Evolutionary conservation across 2,113 vertebrate genomes (phyloP).

Genomic region (Stegastes partitus): DNA sequence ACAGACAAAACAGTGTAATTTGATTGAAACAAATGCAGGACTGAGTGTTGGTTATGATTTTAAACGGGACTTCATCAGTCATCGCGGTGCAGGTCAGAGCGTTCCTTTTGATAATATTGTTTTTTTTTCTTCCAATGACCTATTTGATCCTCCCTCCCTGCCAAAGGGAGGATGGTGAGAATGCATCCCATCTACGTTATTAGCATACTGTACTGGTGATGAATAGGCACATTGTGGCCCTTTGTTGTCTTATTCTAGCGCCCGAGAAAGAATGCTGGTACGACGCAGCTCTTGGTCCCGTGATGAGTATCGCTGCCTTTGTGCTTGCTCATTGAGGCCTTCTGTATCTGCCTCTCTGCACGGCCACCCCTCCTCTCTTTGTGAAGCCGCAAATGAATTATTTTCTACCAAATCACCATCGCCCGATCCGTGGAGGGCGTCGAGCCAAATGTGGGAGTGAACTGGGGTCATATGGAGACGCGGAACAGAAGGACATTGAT

Average conservation of each 20-base stretch:
- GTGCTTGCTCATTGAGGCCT: slow-evolving; percentile 77
- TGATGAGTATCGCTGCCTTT: slow-evolving; percentile 69
- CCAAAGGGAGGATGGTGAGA: slow-evolving; percentile 35
- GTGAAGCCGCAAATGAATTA: slow-evolving; percentile 57
- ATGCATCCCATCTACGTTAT: slow-evolving; percentile 67
- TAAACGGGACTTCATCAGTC: neutral
- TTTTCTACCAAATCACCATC: slow-evolving; percentile 60
- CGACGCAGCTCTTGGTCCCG: slow-evolving; percentile 68
- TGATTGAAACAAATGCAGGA: neutral
- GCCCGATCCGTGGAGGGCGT: slow-evolving; percentile 24
- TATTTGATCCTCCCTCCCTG: slow-evolving; percentile 44
- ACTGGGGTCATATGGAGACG: slow-evolving; percentile 1
- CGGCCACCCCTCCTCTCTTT: slow-evolving; percentile 13
- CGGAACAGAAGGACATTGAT: slow-evolving; percentile 34
- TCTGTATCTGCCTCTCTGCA: slow-evolving; percentile 58
- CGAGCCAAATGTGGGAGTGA: slow-evolving; percentile 30
- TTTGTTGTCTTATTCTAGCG: slow-evolving; percentile 72
- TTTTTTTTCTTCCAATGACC: slow-evolving; percentile 36
- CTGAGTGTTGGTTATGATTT: neutral
- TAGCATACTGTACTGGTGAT: slow-evolving; percentile 77
- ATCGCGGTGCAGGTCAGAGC: neutral
- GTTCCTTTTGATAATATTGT: neutral
- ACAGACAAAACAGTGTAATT: neutral
- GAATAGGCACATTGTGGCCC: slow-evolving; percentile 80
- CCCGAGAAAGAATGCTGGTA: slow-evolving; percentile 78